A percentile compares a stretch with the other conserved stretches of the same genome.
phyloP scores from a whole-genome alignment of 23 tunicate genomes.

The Trididemnum miniatum region DNA sequence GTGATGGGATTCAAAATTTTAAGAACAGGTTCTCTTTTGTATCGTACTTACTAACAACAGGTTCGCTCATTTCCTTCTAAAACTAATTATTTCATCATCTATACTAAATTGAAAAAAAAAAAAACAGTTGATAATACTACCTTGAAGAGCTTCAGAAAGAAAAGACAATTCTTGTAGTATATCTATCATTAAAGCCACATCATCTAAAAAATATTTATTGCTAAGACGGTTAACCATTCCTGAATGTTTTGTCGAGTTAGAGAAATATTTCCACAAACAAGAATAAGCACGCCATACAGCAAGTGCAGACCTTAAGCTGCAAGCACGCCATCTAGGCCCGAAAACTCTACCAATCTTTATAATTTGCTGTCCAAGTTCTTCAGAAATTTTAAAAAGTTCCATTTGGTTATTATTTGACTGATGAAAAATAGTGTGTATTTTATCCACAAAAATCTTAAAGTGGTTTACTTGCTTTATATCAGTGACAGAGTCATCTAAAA shows the following conservation, averaged over 20 bases:
- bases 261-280: conserved; percentile 44
- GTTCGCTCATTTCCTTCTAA: too few species aligned
- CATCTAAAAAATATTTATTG: conserved; percentile 48
- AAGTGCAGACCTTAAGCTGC: conserved; percentile 42
- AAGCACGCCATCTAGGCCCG: conserved; percentile 48
- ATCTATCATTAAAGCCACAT: conserved; percentile 48
- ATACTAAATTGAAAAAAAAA: too few species aligned
- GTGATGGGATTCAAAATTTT: too few species aligned
- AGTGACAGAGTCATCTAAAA: conserved; percentile 43
- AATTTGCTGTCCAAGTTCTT: conserved; percentile 51
- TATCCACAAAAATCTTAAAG: conserved; percentile 42
- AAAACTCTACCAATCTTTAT: conserved; percentile 48
- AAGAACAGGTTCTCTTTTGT: too few species aligned
- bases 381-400: conserved; percentile 45
- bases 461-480: conserved; percentile 40
- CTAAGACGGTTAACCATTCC: conserved; percentile 48
- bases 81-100: too few species aligned
- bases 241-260: conserved; percentile 33
- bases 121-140: too few species aligned
- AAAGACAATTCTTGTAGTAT: conserved; percentile 48
- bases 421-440: conserved; percentile 35
- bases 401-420: conserved; percentile 45
- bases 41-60: too few species aligned
- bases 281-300: conserved; percentile 55
- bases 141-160: conserved; percentile 56